Percentiles rank a stretch among this genome's conserved stretches.
Evolutionary conservation across 1,140 invertebrate genomes (phyloP).

Genomic region (Drosophila lini): DNA sequence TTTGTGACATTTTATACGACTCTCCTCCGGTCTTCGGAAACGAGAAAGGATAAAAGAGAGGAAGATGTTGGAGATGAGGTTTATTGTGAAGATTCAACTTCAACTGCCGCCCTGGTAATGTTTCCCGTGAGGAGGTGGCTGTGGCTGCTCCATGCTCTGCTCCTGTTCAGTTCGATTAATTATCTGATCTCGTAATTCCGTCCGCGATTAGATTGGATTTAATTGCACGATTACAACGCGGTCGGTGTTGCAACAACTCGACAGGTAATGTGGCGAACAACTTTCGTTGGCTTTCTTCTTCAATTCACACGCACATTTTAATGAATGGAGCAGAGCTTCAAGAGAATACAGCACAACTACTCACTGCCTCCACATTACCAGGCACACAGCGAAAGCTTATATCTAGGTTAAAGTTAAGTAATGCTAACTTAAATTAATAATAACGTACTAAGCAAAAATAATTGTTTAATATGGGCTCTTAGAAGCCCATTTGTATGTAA

Average conservation of each 20-base stretch:
- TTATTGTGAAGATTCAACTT: conserved; percentile 11
- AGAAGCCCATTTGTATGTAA: no score
- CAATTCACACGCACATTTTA: conserved; percentile 43
- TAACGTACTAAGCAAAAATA: not conserved
- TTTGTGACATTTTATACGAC: conserved; percentile 32
- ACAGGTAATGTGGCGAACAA: conserved; percentile 57
- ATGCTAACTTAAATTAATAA: not conserved
- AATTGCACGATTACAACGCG: conserved; percentile 18
- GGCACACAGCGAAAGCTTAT: conserved; percentile 31
- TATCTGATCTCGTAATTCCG: not conserved
- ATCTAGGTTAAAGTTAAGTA: conserved; percentile 1
- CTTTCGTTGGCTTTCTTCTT: conserved; percentile 57
- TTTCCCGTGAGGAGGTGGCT: conserved; percentile 34
- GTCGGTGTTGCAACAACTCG: conserved; percentile 11
- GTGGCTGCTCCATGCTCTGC: conserved; percentile 38
- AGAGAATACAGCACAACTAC: conserved; percentile 66
- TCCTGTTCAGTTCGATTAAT: not conserved
- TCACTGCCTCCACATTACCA: conserved; percentile 66
- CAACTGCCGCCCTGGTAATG: conserved; percentile 29
- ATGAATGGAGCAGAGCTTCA: conserved; percentile 37
- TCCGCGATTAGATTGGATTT: not conserved
- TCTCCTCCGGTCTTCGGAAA: conserved; percentile 18
- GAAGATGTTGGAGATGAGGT: conserved; percentile 23
- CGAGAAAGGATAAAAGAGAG: conserved; percentile 29
- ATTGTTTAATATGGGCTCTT: not conserved